phyloP scores from a whole-genome alignment of 2,888 invertebrate species.

The Drosophila longiperda region DNA sequence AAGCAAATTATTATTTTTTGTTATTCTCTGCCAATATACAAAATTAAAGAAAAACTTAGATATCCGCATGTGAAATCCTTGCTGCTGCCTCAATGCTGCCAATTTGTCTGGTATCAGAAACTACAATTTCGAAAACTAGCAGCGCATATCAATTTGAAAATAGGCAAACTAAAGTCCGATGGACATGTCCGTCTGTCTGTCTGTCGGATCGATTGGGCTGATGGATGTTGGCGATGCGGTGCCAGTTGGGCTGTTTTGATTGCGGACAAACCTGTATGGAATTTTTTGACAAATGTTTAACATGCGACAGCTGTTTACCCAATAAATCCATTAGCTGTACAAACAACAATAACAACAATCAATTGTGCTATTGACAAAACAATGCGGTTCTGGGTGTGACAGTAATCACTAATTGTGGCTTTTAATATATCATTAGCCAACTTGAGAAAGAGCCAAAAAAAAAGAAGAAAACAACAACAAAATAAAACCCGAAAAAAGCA shows the following conservation, averaged over 20 bases:
- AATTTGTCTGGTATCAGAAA: conserved; percentile 34
- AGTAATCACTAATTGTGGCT: conserved; percentile 66
- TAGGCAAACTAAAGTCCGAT: conserved; percentile 27
- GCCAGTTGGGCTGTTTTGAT: conserved; percentile 50
- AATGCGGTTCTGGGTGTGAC: conserved; percentile 69
- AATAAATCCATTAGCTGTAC: conserved; percentile 78
- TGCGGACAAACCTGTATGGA: conserved; percentile 60
- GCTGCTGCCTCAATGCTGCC: conserved; percentile 10
- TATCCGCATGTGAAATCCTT: conserved; percentile 3
- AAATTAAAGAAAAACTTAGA: background rate
- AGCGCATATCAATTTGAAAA: conserved; percentile 13
- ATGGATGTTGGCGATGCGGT: conserved; percentile 30
- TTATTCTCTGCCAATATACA: background rate
- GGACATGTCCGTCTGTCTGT: background rate
- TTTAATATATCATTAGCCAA: conserved; percentile 64
- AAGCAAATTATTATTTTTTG: background rate
- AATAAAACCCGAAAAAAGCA: background rate
- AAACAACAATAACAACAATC: conserved; percentile 66
- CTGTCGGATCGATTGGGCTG: background rate
- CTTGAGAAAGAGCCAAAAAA: conserved; percentile 21
- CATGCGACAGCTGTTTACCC: conserved; percentile 77
- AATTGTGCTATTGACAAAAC: conserved; percentile 64
- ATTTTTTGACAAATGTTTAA: conserved; percentile 75
- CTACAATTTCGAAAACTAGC: conserved; percentile 4
- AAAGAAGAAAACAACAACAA: background rate